Percentiles rank a stretch among this genome's conserved stretches.
Evolutionary conservation across 2,888 invertebrate genomes (phyloP).

Genomic region (Quadriops clusia): DNA sequence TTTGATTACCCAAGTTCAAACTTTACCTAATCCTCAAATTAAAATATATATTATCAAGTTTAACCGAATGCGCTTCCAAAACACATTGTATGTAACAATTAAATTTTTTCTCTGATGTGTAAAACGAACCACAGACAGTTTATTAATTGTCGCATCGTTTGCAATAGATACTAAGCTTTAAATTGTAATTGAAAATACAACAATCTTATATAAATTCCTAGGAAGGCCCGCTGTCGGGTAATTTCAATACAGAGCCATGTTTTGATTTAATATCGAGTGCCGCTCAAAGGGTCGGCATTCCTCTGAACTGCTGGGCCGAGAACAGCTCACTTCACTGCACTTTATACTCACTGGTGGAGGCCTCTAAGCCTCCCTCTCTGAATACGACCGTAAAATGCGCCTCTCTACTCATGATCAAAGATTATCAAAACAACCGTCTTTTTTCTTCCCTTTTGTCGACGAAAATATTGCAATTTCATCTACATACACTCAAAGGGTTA

Average conservation of each 20-base stretch:
- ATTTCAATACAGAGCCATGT: constrained; percentile 20
- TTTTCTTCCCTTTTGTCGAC: constrained; percentile 6
- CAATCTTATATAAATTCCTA: constrained; percentile 8
- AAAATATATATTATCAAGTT: too few relatives aligned
- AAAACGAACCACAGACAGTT: too few relatives aligned
- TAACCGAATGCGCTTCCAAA: too few relatives aligned
- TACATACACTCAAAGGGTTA: too few relatives aligned
- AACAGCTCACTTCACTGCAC: constrained; percentile 15
- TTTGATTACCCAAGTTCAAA: too few relatives aligned
- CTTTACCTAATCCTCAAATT: too few relatives aligned
- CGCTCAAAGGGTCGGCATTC: constrained; percentile 20
- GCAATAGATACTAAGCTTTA: too few relatives aligned
- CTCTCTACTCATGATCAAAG: constrained; percentile 8
- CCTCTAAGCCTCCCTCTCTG: constrained; percentile 2
- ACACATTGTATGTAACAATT: too few relatives aligned
- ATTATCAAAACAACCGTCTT: constrained; percentile 11
- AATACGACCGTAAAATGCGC: background rate
- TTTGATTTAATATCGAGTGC: constrained; percentile 22
- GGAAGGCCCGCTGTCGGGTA: constrained; percentile 13
- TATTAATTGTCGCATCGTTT: too few relatives aligned
- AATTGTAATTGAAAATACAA: too few relatives aligned
- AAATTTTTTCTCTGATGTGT: too few relatives aligned
- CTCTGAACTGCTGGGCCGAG: constrained; percentile 17
- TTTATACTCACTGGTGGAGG: constrained; percentile 8
- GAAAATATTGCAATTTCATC: constrained; percentile 10